These are phyloP conservation scores for Drosophila bipectinata DNA, from an alignment of 1,140 invertebrate genomes.

Conservation along the genomic window DNA sequence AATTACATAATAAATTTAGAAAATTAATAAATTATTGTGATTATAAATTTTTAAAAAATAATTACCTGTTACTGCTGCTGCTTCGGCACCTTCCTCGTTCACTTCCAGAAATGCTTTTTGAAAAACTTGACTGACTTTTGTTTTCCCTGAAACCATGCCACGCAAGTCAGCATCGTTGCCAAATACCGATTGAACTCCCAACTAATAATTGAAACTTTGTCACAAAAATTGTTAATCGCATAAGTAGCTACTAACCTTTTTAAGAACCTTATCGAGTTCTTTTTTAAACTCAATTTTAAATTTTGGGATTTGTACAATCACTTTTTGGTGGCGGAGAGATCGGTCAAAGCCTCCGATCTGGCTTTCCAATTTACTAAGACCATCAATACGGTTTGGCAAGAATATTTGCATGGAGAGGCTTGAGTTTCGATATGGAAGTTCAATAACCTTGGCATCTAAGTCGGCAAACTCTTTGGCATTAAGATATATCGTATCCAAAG, in stretches of 20 bases:
- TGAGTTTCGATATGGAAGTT: conserved; percentile 20
- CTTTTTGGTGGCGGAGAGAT: conserved; percentile 59
- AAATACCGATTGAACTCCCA: conserved; percentile 87
- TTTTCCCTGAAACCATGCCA: conserved; percentile 84
- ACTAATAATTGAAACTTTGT: conserved; percentile 60
- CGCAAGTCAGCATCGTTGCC: conserved; percentile 85
- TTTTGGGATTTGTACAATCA: conserved; percentile 86
- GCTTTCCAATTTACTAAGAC: conserved; percentile 74
- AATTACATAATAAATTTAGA: background rate
- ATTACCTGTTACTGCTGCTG: conserved; percentile 84
- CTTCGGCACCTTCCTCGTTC: conserved; percentile 86
- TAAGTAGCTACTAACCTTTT: conserved; percentile 74
- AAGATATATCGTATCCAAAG: conserved; percentile 66
- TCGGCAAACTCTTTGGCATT: conserved; percentile 37
- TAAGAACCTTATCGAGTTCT: conserved; percentile 84
- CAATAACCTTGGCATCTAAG: conserved; percentile 57
- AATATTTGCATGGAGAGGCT: no score
- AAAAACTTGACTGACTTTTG: conserved; percentile 83
- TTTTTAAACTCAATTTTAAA: conserved; percentile 83
- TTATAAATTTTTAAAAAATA: background rate
- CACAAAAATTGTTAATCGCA: no score
- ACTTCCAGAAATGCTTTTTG: conserved; percentile 86
- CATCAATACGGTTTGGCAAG: no score
- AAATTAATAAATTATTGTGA: no score
- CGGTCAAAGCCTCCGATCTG: conserved; percentile 75